Evolutionary conservation across 2,888 invertebrate genomes (phyloP).

Genomic region (Rotaria magnacalcarata): DNA sequence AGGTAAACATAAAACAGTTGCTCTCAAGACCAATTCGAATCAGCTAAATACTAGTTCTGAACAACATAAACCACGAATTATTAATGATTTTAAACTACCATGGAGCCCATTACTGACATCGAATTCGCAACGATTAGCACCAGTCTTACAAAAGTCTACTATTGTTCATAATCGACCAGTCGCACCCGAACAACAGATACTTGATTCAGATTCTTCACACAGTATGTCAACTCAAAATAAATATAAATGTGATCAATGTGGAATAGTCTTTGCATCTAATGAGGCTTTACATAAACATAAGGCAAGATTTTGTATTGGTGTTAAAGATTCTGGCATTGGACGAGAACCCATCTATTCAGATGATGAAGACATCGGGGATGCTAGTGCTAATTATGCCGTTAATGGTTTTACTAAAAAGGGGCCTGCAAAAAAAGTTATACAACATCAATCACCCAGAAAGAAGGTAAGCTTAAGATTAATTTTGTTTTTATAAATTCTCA

Average conservation of each 20-base stretch:
- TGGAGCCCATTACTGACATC: too few relatives aligned
- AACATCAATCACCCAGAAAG: not conserved
- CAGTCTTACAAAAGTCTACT: too few relatives aligned
- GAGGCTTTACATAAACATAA: constrained; percentile 52
- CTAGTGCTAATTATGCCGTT: not conserved
- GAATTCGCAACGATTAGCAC: too few relatives aligned
- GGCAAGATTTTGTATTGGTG: constrained; percentile 53
- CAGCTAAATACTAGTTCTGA: too few relatives aligned
- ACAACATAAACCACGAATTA: too few relatives aligned
- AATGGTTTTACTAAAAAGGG: not conserved
- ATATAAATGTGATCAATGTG: constrained; percentile 51
- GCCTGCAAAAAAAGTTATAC: not conserved
- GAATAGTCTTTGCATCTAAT: constrained; percentile 52
- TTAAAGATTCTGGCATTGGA: constrained; percentile 29
- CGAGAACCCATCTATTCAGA: constrained; percentile 35
- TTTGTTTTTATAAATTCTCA: too few relatives aligned
- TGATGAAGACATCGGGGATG: not conserved
- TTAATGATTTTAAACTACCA: too few relatives aligned
- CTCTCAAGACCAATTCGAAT: too few relatives aligned
- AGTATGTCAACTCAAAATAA: not conserved
- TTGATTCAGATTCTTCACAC: not conserved
- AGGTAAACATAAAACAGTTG: not conserved
- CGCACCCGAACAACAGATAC: too few relatives aligned
- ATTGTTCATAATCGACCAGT: too few relatives aligned
- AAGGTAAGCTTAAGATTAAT: too few relatives aligned